Evolutionary conservation across 2,797 vertebrate species (phyloP).

Genomic region (Remorina albescens): DNA sequence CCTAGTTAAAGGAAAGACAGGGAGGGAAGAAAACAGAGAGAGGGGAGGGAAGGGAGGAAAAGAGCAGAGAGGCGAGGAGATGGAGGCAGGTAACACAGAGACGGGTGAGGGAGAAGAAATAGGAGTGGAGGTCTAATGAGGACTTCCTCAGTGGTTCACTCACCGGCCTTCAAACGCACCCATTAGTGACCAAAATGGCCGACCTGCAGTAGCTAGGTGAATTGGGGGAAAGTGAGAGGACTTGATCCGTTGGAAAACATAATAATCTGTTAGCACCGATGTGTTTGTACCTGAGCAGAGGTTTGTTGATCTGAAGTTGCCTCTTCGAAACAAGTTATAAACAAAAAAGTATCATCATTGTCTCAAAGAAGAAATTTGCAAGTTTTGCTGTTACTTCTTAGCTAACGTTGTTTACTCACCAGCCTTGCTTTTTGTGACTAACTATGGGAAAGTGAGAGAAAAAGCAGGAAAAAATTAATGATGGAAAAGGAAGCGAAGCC

Average conservation of each 20-base stretch:
- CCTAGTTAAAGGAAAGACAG: constrained; percentile 47
- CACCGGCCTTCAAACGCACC: constrained; percentile 89
- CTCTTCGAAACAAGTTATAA: background rate
- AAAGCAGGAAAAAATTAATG: too few relatives aligned
- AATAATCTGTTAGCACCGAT: background rate
- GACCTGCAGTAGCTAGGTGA: constrained; percentile 83
- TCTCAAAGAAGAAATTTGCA: too few relatives aligned
- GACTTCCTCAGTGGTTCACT: constrained; percentile 89
- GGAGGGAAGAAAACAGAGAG: constrained; percentile 50
- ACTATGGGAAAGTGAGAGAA: too few relatives aligned
- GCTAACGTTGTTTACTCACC: too few relatives aligned
- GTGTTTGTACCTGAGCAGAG: background rate
- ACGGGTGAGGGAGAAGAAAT: constrained; percentile 13
- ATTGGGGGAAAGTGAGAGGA: background rate
- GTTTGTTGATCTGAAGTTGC: background rate
- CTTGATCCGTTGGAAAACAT: background rate
- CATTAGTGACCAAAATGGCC: constrained; percentile 95
- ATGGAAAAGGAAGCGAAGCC: too few relatives aligned
- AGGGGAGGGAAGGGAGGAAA: constrained; percentile 20
- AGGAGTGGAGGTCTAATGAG: constrained; percentile 83
- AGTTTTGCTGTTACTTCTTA: too few relatives aligned
- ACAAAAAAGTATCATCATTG: background rate
- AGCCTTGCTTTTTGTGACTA: too few relatives aligned
- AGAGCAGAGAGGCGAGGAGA: constrained; percentile 9
- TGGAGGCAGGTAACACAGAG: constrained; percentile 22